Percentiles rank a stretch among this genome's conserved stretches.
Evolutionary conservation across 37 sponge, comb jelly and placozoan genomes (phyloP).

Genomic region (Spongilla lacustris): DNA sequence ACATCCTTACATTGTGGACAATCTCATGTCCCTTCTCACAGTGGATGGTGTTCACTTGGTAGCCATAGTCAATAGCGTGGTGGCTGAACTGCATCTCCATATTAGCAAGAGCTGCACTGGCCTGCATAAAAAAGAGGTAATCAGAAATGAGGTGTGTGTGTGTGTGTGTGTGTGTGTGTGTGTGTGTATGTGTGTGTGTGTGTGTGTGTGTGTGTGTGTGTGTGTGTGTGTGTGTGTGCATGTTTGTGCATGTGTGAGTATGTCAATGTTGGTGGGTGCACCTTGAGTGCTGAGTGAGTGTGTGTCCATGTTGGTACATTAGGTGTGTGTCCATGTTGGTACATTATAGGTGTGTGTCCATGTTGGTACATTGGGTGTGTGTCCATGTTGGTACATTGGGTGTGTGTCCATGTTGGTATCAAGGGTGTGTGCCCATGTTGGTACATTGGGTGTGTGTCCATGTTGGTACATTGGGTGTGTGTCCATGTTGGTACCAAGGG

Average conservation of each 20-base stretch:
- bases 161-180: too few species aligned
- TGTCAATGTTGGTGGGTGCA: too few species aligned
- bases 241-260: background rate
- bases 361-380: background rate
- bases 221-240: too few species aligned
- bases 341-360: background rate
- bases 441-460: too few species aligned
- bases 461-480: background rate
- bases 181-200: too few species aligned
- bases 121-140: background rate
- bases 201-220: too few species aligned
- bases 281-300: too few species aligned
- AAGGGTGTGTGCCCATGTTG: background rate
- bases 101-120: slow-evolving; percentile 22
- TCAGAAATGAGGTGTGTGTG: too few species aligned
- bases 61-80: slow-evolving; percentile 69
- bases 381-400: too few species aligned
- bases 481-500: background rate
- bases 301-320: too few species aligned
- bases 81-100: slow-evolving; percentile 52
- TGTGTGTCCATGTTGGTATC: background rate
- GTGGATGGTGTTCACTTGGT: slow-evolving; percentile 53
- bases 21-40: slow-evolving; percentile 54
- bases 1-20: slow-evolving; percentile 31
- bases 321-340: background rate